phyloP scores from a whole-genome alignment of 2,888 invertebrate genomes.

The Ennomos quercinarius region DNA sequence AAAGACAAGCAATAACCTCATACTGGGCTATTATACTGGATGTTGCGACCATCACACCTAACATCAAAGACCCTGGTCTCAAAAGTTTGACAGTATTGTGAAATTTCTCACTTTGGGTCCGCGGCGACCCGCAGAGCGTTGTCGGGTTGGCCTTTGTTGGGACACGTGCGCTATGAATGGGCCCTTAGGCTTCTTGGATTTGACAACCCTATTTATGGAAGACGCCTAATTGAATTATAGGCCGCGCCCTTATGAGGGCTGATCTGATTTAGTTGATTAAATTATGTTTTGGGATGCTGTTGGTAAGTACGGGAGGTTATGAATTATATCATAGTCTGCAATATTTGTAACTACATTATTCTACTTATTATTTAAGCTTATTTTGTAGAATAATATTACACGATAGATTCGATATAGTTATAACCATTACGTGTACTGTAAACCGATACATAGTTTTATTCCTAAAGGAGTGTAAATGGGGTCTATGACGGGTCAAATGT shows the following conservation, averaged over 20 bases:
- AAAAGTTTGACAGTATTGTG: slow-evolving; percentile 80
- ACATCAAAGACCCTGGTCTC: slow-evolving; percentile 58
- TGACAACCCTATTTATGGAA: slow-evolving; percentile 76
- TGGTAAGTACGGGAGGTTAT: slow-evolving; percentile 29
- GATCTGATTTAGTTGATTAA: slow-evolving; percentile 64
- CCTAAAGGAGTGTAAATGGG: too few species aligned
- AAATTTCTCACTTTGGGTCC: slow-evolving; percentile 71
- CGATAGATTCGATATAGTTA: too few species aligned
- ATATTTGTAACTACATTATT: not conserved
- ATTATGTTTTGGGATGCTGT: slow-evolving; percentile 31
- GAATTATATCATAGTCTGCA: not conserved
- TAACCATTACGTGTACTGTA: too few species aligned
- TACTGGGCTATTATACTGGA: slow-evolving; percentile 70
- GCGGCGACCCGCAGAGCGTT: slow-evolving; percentile 75
- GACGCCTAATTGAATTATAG: slow-evolving; percentile 80
- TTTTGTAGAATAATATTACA: too few species aligned
- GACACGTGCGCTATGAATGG: slow-evolving; percentile 79
- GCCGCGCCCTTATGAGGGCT: slow-evolving; percentile 61
- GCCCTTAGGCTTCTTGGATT: slow-evolving; percentile 66
- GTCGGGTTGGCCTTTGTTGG: slow-evolving; percentile 71
- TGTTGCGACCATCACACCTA: slow-evolving; percentile 70
- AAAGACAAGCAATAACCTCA: slow-evolving; percentile 65
- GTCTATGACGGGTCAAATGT: too few species aligned
- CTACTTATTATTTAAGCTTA: too few species aligned
- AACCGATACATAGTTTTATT: too few species aligned